Percentiles rank a stretch among this genome's conserved stretches.
phyloP scores from a whole-genome alignment of 2,113 vertebrate species.

The Ailuropoda melanoleuca region DNA sequence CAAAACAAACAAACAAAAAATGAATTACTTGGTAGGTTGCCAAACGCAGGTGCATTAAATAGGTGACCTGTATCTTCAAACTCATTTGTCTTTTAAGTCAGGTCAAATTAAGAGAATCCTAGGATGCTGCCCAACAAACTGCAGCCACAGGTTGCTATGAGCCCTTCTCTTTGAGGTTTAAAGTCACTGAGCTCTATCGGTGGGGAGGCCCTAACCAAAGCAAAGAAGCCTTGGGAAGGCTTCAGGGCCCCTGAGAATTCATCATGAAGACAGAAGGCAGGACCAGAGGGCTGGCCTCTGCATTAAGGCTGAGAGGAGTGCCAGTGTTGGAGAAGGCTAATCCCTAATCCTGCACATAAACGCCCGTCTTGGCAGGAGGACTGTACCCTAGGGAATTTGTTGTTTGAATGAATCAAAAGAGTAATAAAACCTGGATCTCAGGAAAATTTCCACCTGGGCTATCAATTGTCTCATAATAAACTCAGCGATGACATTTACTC shows the following conservation, averaged over 20 bases:
- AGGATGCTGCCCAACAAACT: neutral
- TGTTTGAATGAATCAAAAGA: neutral
- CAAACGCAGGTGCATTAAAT: neutral
- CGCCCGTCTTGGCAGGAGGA: neutral
- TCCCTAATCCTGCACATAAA: neutral
- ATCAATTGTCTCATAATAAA: neutral
- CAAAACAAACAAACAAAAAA: neutral
- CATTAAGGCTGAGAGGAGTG: neutral
- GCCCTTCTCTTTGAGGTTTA: neutral
- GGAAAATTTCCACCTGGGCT: neutral
- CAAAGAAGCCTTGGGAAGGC: neutral
- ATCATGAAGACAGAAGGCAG: neutral
- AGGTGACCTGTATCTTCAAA: neutral
- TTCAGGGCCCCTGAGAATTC: neutral
- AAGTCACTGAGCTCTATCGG: neutral
- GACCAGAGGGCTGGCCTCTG: neutral
- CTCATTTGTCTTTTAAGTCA: slow-evolving; percentile 7
- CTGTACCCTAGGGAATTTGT: neutral
- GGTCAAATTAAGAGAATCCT: neutral
- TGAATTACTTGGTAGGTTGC: neutral
- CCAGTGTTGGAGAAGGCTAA: neutral
- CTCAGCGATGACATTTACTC: neutral
- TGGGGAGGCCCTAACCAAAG: neutral
- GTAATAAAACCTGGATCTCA: slow-evolving; percentile 4
- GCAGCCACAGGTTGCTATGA: neutral